Evolutionary conservation across 2,888 invertebrate genomes (phyloP), one percentile per base, ranked within the genome.

Genomic region (Limnephilus rhombicus): DNA sequence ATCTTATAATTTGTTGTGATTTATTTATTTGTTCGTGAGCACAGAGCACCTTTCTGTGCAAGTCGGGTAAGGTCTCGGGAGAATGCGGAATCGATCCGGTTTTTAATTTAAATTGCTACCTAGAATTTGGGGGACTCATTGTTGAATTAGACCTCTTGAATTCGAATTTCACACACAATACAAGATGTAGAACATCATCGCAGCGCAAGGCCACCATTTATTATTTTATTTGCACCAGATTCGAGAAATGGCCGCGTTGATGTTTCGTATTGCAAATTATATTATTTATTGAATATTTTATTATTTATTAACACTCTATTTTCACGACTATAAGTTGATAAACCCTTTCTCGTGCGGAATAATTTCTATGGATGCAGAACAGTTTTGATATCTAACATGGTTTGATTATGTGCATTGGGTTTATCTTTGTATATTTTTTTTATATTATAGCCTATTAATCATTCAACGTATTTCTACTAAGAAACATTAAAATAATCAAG

Each of bases 71-170:
- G n/a, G 45, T 83, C 2, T 41, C 34, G 18, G 37, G 85, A 85
- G 89, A 89, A 91, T 91, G 89, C 89, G 89, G 85, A 91, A 91
- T 89, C 80, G 91, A 91, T 91, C 89, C 89, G 85, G 91, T 91
- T 91, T 91, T 91, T 89, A 91, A 91, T 91, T 91, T 91, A 91
- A 89, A 91, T 91, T 85, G 89, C 81, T 83, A 68, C 81, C 49
- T 45, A 88, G 45, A 82, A 49, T 29, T 49, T 31, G 80, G 85
- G 85, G 87, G 91, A 85, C 34, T 87, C 49, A 81, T 91, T 91
- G 91, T 90, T 85, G 80, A 85, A 85, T 88, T 53, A 88, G 88
- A 88, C 68, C 88, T 88, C 88, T 88, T 88, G 88, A 81, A 81
- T 81, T 81, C 89, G 80, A 15, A 49, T 53, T 87, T 87, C 86